These are phyloP conservation scores for Diplodus sargus DNA, from an alignment of 2,797 vertebrate genomes.

Conservation along the genomic window DNA sequence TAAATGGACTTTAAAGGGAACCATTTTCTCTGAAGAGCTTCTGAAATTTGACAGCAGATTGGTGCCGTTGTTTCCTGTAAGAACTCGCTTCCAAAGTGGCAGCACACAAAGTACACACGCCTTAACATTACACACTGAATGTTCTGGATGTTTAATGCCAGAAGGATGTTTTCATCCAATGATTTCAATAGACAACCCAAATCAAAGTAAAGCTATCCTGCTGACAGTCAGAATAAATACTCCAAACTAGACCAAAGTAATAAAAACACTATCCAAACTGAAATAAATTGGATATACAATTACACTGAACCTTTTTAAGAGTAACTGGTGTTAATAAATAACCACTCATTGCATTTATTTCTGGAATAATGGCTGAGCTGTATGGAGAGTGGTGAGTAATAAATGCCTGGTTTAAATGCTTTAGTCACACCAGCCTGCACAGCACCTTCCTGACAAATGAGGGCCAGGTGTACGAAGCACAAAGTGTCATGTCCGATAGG, in stretches of 20 bases:
- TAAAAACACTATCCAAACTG: background rate
- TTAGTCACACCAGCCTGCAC: constrained; percentile 8
- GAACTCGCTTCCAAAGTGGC: constrained; percentile 14
- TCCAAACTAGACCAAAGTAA: background rate
- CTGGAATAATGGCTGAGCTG: constrained; percentile 9
- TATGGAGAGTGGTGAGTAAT: constrained; percentile 13
- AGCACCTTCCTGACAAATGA: constrained; percentile 70
- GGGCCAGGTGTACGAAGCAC: constrained; percentile 76
- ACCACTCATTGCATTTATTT: background rate
- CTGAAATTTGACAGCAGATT: constrained; percentile 70
- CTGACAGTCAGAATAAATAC: background rate
- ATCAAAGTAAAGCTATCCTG: background rate
- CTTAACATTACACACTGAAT: constrained; percentile 4
- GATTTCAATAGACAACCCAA: background rate
- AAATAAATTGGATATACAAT: background rate
- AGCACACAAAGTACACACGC: constrained; percentile 18
- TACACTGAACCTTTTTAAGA: background rate
- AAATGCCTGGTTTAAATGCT: constrained; percentile 33
- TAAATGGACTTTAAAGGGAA: constrained; percentile 71
- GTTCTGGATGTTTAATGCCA: background rate
- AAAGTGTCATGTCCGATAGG: constrained; percentile 74
- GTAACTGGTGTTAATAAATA: background rate
- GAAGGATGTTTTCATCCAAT: constrained; percentile 4
- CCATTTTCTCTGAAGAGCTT: constrained; percentile 74
- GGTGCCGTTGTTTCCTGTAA: constrained; percentile 65